Percentiles rank a stretch among this genome's conserved stretches.
phyloP scores from a whole-genome alignment of 2,113 vertebrate genomes.

The Urocolius indicus region DNA sequence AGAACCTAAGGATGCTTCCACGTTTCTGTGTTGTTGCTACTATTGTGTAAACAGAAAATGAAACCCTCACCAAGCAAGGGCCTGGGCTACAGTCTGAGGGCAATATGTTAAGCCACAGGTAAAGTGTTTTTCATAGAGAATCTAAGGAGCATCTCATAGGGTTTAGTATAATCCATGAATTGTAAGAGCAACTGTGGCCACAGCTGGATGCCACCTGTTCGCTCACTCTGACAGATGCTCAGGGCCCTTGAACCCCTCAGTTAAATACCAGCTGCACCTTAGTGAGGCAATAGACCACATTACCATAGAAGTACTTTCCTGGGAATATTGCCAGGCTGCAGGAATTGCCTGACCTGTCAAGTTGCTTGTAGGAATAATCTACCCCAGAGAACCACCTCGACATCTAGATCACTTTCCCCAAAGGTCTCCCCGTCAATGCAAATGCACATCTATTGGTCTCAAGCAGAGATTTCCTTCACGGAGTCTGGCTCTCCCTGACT shows the following conservation, averaged over 20 bases:
- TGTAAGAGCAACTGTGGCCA: neutral
- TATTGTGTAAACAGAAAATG: neutral
- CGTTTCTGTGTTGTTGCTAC: neutral
- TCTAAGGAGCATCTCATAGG: neutral
- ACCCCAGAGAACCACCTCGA: neutral
- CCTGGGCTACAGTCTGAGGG: neutral
- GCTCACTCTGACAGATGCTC: constrained; percentile 20
- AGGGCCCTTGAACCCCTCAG: neutral
- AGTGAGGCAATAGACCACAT: neutral
- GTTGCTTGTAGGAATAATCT: neutral
- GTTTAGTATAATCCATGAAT: neutral
- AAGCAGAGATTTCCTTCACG: neutral
- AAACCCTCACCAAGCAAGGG: neutral
- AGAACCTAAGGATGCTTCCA: neutral
- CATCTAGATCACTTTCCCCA: neutral
- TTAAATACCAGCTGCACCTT: constrained; percentile 3
- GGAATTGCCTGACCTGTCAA: neutral
- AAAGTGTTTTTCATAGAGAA: neutral
- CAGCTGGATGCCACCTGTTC: constrained; percentile 53
- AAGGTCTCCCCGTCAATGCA: neutral
- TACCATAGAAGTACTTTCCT: neutral
- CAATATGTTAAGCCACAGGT: neutral
- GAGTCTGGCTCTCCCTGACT: neutral
- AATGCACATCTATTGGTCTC: neutral
- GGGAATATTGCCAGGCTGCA: neutral